Percentiles rank a stretch among this genome's conserved stretches.
Evolutionary conservation across 2,113 vertebrate genomes (phyloP).

Genomic region (Hippocampus barbouri): DNA sequence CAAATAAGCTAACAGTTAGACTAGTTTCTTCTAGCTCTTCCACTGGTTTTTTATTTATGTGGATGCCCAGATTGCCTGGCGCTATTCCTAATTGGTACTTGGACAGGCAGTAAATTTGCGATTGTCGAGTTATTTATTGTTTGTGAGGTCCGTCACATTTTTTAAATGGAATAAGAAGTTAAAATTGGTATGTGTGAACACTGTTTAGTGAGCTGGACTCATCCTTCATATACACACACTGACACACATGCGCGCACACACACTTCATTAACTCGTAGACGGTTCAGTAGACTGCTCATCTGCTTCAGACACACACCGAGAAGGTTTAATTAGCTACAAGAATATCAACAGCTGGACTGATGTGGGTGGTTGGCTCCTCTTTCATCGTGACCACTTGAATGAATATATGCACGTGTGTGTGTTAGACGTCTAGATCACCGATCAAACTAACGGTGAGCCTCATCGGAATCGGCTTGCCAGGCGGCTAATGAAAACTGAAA

Average conservation of each 20-base stretch:
- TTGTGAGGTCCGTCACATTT: no score
- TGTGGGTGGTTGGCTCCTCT: slow-evolving; percentile 35
- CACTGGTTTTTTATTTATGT: no score
- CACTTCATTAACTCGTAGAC: slow-evolving; percentile 45
- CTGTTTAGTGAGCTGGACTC: neutral
- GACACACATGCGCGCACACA: neutral
- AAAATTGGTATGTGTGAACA: no score
- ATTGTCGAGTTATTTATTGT: no score
- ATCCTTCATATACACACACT: neutral
- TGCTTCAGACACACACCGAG: slow-evolving; percentile 18
- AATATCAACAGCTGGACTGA: slow-evolving; percentile 50
- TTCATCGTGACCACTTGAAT: slow-evolving; percentile 19
- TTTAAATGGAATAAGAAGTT: no score
- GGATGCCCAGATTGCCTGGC: no score
- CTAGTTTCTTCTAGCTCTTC: no score
- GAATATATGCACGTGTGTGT: slow-evolving; percentile 9
- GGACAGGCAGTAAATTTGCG: no score
- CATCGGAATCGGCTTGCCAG: no score
- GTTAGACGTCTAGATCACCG: neutral
- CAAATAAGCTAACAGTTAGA: neutral
- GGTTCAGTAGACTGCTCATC: slow-evolving; percentile 45
- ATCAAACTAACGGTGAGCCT: no score
- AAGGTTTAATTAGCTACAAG: slow-evolving; percentile 55
- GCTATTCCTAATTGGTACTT: no score
- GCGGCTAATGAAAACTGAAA: no score